Conservation (phyloP, 2,888 invertebrate genomes). For the Tortrix viridana region DNA sequence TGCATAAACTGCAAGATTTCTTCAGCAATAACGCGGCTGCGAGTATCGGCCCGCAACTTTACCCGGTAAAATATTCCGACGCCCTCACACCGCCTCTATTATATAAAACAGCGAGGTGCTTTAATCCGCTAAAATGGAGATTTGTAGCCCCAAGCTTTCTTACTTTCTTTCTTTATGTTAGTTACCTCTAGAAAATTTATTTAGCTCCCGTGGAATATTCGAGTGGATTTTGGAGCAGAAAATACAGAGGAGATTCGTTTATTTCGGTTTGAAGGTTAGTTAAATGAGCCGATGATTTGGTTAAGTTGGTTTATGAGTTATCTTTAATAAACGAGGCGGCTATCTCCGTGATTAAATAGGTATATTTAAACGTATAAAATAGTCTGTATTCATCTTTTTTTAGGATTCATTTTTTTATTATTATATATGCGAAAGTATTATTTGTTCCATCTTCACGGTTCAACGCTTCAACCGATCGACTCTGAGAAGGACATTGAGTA, state of each 20-base stretch:
- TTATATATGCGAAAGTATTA: no score
- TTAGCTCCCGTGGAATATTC: constrained; percentile 38
- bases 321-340: constrained; percentile 10
- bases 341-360: no score
- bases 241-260: constrained; percentile 42
- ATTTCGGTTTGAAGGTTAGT: constrained; percentile 41
- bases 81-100: constrained; percentile 56
- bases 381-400: no score
- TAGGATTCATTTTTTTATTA: no score
- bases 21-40: constrained; percentile 25
- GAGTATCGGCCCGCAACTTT: constrained; percentile 45
- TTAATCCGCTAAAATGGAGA: constrained; percentile 73
- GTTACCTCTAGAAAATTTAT: constrained; percentile 64
- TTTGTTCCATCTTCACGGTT: no score
- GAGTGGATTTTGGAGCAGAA: constrained; percentile 35
- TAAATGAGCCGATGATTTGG: constrained; percentile 30
- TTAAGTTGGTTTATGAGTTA: constrained; percentile 11
- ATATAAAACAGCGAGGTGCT: constrained; percentile 66
- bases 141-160: constrained; percentile 64
- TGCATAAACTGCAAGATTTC: constrained; percentile 23
- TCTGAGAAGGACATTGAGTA: no score
- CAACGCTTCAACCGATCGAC: no score
- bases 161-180: constrained; percentile 62
- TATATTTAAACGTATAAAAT: no score
- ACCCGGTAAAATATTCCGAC: constrained; percentile 60